These are phyloP conservation scores for Montipora capitata DNA, from an alignment of 92 coral and sea anemone species.

Conservation along the genomic window DNA sequence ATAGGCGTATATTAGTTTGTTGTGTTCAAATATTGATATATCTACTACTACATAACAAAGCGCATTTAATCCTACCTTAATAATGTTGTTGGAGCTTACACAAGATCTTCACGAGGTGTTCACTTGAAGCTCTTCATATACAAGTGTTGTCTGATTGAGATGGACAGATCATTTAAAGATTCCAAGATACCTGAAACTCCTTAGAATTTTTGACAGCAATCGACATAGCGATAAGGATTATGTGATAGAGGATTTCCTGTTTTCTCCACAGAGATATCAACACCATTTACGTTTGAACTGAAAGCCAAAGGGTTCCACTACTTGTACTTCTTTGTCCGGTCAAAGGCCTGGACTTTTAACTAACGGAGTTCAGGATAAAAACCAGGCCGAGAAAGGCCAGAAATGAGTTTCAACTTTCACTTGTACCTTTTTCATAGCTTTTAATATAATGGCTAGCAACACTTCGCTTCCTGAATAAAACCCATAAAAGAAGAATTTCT, in stretches of 20 bases:
- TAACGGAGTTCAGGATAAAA: too few species aligned
- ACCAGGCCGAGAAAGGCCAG: too few species aligned
- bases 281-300: slow-evolving; percentile 26
- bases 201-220: slow-evolving; percentile 26
- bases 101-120: slow-evolving; percentile 26
- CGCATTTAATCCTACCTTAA: slow-evolving; percentile 33
- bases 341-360: too few species aligned
- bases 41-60: not conserved
- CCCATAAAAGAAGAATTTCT: too few species aligned
- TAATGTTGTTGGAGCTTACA: not conserved
- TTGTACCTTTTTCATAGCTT: not conserved
- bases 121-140: slow-evolving; percentile 35
- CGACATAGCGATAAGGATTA: slow-evolving; percentile 32
- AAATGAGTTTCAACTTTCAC: not conserved
- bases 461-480: not conserved
- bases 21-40: not conserved
- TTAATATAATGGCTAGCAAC: not conserved
- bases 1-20: not conserved
- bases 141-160: slow-evolving; percentile 28
- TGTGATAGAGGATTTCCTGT: slow-evolving; percentile 30
- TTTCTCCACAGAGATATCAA: slow-evolving; percentile 16
- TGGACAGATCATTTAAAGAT: slow-evolving; percentile 25
- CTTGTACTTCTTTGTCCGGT: too few species aligned
- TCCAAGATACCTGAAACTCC: slow-evolving; percentile 32
- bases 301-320: not conserved